Evolutionary conservation across 64 coral and sea anemone species (phyloP), one percentile per base, ranked within the genome.

Genomic region (Acropora yongei): DNA sequence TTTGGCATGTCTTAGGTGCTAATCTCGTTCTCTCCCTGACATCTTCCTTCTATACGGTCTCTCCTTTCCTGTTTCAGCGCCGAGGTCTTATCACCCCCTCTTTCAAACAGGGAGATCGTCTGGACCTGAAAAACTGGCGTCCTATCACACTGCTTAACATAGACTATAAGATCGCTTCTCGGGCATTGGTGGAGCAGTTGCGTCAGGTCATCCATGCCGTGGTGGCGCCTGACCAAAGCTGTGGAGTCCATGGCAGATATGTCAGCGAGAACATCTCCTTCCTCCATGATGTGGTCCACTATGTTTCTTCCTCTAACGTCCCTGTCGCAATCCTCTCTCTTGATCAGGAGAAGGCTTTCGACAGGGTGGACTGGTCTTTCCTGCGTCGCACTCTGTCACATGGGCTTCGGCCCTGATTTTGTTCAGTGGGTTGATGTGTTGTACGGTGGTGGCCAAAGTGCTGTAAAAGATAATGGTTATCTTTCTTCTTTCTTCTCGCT

Each of bases 291-390:
- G 30, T 30, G 30, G 30, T 30, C 30, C 30, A 30, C 1, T 90
- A 90, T 73, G 47, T 17, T 1, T 30, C 16, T 0, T 39, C 11
- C 3, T 43, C 57, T 8, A 47, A 60, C 2, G 12, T 14, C 14
- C 78, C 87, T 19, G 16, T 63, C 0, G 92, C 92, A 0, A 9
- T 73, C 0, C 44, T 90, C 2, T 80, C 83, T 1, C 13, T 90
- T 8, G 88, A 90, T 30, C 88, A 89, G 14, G 86, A 94, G 49
- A 93, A 88, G 41, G 84, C 77, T n/a, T 93, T 93, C 11, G 84
- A 94, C 30, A 5, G 93, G 0, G 93, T 95, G 1, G 74, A 95
- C 4, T 90, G 75, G 45, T 9, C 8, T 1, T 77, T 77, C 6
- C 42, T 49, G 8, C 8, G 4, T 14, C 8, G 44, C 42, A 9